phyloP scores from a whole-genome alignment of 2,113 vertebrate species.

The Elephas maximus region DNA sequence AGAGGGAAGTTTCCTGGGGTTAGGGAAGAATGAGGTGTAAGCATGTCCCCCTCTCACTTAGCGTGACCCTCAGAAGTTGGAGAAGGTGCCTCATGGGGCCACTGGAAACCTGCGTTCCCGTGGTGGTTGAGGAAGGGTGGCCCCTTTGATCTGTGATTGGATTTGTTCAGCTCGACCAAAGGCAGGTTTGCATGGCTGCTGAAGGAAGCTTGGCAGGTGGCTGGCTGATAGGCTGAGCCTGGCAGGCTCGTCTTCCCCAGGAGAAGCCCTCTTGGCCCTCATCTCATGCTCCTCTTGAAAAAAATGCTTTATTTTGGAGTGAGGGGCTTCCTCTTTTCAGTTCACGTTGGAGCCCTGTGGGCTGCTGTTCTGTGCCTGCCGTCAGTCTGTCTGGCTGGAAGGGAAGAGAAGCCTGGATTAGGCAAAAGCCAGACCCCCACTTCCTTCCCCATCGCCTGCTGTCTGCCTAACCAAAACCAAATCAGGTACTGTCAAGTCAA shows the following conservation, averaged over 20 bases:
- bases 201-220: not conserved
- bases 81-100: not conserved
- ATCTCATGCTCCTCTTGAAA: not conserved
- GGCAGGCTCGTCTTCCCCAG: not conserved
- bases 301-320: not conserved
- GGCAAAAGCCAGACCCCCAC: not conserved
- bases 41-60: not conserved
- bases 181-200: not conserved
- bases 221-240: not conserved
- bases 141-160: not conserved
- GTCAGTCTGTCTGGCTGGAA: not conserved
- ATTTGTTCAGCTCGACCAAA: not conserved
- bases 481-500: not conserved
- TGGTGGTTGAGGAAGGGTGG: not conserved
- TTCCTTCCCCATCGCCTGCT: not conserved
- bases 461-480: not conserved
- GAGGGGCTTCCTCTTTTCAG: not conserved
- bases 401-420: not conserved
- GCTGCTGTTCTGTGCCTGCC: not conserved
- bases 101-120: not conserved
- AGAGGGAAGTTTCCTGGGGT: not conserved
- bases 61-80: not conserved
- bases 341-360: not conserved
- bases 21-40: not conserved
- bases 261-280: not conserved